Base-by-base conservation (phyloP, 2,888 invertebrate species). In the Macrosoma leucophasiata region DNA sequence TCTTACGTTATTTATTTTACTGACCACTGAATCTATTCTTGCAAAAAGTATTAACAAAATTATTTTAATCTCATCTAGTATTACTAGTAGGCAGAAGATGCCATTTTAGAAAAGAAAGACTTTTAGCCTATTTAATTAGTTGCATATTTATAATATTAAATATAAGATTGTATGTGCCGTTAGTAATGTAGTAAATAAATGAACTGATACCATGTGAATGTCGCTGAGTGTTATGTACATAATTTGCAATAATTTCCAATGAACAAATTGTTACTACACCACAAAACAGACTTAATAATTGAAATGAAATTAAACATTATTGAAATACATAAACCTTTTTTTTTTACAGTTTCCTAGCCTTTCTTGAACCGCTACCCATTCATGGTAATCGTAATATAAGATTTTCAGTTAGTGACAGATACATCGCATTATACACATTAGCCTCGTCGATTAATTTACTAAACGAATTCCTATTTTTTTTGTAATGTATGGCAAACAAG, bases 61-160 rank as follows among this genome's bases (percentile, higher is more conserved):
- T 49, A 55, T 53, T 55, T 56, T 56, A 62, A 63, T 71, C 53
- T 62, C 60, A 55, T 63, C 58, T 62, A 69, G 63, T 75, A 74
- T 75, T 75, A 74, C 62, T 67, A 66, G 65, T 39, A 56, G 72
- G 76, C 67, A 59, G 50, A 43, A 36, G 42, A 55, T 64, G 74
- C 74, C 73, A 61, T 57, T 67, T 63, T 72, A 76, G 72, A 67
- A 71, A 70, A 65, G 70, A 77, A 81, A 79, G 78, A 78, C 79
- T 81, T 78, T 66, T 19, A 73, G 71, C 70, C 62, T 52, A 60
- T 48, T 67, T 61, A 60, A 60, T 56, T 74, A 66, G 63, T 65
- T 69, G 70, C 73, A 67, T 74, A 74, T 75, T 77, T 74, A 75
- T 73, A 52, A 68, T 61, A 55, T 55, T 62, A 54, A 67, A 52